Percentiles rank a stretch among this genome's conserved stretches.
Evolutionary conservation across 2,797 vertebrate genomes (phyloP).

Genomic region (Molossus alvarezi): DNA sequence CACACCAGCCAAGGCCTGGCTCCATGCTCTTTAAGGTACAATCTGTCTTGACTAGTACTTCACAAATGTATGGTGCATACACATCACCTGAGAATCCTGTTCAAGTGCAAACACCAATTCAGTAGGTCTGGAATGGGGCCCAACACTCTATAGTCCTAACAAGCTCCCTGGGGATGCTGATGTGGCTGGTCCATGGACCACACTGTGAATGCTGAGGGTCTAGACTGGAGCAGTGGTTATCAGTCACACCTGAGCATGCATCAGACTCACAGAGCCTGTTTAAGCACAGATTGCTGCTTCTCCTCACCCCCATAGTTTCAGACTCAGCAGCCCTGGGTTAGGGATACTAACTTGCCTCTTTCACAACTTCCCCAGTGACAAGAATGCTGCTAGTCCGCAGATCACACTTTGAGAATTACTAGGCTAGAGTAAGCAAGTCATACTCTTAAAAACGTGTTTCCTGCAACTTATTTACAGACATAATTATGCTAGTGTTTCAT

Average conservation of each 20-base stretch:
- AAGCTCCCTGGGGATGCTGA: not conserved
- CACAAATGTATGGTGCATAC: not conserved
- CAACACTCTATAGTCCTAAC: not conserved
- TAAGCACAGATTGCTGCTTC: not conserved
- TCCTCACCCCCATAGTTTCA: not conserved
- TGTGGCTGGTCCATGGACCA: not conserved
- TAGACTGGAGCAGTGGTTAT: not conserved
- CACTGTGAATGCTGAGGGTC: not conserved
- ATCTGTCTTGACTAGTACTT: not conserved
- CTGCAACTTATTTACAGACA: not conserved
- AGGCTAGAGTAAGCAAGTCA: not conserved
- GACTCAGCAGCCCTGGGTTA: not conserved
- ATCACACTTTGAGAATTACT: not conserved
- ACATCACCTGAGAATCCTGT: not conserved
- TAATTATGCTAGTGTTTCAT: not conserved
- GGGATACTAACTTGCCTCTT: not conserved
- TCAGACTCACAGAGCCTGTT: not conserved
- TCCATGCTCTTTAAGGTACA: not conserved
- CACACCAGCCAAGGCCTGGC: not conserved
- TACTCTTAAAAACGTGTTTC: not conserved
- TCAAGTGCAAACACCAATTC: not conserved
- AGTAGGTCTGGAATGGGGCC: not conserved
- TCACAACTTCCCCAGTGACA: not conserved
- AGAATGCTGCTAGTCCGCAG: not conserved
- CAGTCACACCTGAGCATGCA: not conserved